Base-by-base conservation (phyloP, 2,113 vertebrate genomes). In the Zapus hudsonius region DNA sequence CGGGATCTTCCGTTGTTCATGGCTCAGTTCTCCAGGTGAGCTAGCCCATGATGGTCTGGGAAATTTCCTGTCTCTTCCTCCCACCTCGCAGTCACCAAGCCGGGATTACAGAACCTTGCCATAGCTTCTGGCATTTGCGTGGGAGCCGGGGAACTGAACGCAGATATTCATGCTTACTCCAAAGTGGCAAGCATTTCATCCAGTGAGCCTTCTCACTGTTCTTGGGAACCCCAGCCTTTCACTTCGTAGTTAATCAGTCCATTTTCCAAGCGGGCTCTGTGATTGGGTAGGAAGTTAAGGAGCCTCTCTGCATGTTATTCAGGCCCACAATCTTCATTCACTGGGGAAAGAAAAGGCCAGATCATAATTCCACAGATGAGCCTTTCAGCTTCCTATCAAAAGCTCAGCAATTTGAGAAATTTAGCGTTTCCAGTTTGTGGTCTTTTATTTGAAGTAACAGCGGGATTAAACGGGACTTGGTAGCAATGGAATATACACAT, bases 391-490 rank as follows among this genome's bases (percentile, higher is more conserved):
- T 79, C 87, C 73, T 83, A 70, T 92, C 91, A 82, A 67, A 89
- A 79, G 87, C 91, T 74, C 89, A 67, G 94, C 93, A 70, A 70
- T 57, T 20, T 67, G 94, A 94, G 81, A 92, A 92, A 78, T 87
- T 73, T 59, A 80, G 78, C 70, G 80, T 76, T 90, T 67, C 89
- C 83, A 81, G 87, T 81, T 88, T 70, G 84, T 9, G 55, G 81
- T 87, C 93, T 96, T 95, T 96, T 87, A 92, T 95, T 96, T 95
- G 90, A 93, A 96, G 83, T 79, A 93, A 95, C 91, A 78, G 78
- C 36, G 47, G 72, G 80, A 85, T 87, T 80, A 94, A 91, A 69
- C 61, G 64, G 67, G 92, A 63, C n/a, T 36, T 3, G 67, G 72
- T 64, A 40, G 80, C 88, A 57, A 75, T 86, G 3, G 3, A 92